Base-by-base conservation (phyloP, 2,113 vertebrate species). In the Odocoileus hemionus region DNA sequence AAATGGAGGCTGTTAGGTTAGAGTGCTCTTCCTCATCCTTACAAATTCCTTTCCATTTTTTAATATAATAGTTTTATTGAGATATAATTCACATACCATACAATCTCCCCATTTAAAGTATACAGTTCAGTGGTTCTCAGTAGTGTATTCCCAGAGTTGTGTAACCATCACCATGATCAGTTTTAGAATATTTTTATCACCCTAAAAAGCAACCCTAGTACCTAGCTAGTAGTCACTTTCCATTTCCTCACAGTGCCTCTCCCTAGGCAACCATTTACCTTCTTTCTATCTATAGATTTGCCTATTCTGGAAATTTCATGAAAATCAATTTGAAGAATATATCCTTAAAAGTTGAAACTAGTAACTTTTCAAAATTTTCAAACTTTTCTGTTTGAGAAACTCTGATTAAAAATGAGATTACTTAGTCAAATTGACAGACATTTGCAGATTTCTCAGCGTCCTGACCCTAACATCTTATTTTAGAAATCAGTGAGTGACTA, bases 361-460 rank as follows among this genome's bases (percentile, higher is more conserved):
- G 43, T 78, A 91, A 70, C 30, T 95, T 92, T 97, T 86, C 58
- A 97, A 89, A 96, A 58, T 64, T 60, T 36, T 94, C 47, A 78
- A 64, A 94, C 79, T 87, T 91, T 57, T 55, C 50, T 83, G 50
- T 52, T 83, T 83, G 80, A 36, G 50, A 83, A 55, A 83, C 52
- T 83, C 50, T 94, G 14, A 57, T 93, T 83, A 57, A 90, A 94
- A 39, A 93, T 84, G 91, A 95, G 43, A 92, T 87, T 89, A 74
- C 64, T 70, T 97, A 96, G 74, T 96, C 12, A 70, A 87, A 47
- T 79, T 92, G 76, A 92, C 14, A 95, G 52, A 54, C 50, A 89
- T 39, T 54, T 96, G 28, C 54, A 91, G 61, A 82, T 67, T 86
- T 96, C 74, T 96, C 74, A 86, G 61, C 21, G 14, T 26, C 11